Evolutionary conservation across 2,797 vertebrate genomes (phyloP), one percentile per base, ranked within the genome.

Genomic region (Taenioides sp.): DNA sequence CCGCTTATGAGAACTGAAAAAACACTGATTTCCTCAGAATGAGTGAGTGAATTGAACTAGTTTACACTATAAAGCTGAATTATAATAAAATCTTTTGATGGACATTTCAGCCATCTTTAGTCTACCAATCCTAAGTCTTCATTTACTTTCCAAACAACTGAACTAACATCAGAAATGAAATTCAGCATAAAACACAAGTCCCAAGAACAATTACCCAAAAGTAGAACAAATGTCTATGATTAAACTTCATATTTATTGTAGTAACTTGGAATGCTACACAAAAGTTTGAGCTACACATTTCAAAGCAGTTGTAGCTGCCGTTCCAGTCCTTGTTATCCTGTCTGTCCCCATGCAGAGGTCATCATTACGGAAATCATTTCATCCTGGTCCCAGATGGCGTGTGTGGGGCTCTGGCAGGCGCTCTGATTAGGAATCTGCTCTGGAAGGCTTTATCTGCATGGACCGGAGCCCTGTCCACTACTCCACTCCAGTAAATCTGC

Each of bases 361-460:
- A 63, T 88, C 83, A 90, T 89, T 89, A 86, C 83, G 72, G 76
- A 90, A 88, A 88, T 88, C 72, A 83, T 79, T 83, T 73, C 75
- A 69, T 74, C 80, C 83, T 71, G 78, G 83, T 87, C 88, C 85
- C 88, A 90, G 88, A 87, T 88, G 73, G 84, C 14, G 60, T 75
- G 75, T 78, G 74, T 71, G 65, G 70, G 80, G 69, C 73, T 67
- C 71, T 87, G 83, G 84, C 80, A 70, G 59, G 62, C 60, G 37
- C 31, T 80, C 57, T 77, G 49, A 74, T 79, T 75, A 67, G 66
- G 62, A 78, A 50, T 58, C 72, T 61, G 58, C 52, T 62, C 71
- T 71, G 74, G 73, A 80, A 81, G 79, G 67, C 31, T 37, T 57
- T 28, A 55, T 77, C 61, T 77, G 76, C 47, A 73, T 20, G 58